Evolutionary conservation across 2,113 vertebrate species (phyloP).

Genomic region (Malurus cyaneus): DNA sequence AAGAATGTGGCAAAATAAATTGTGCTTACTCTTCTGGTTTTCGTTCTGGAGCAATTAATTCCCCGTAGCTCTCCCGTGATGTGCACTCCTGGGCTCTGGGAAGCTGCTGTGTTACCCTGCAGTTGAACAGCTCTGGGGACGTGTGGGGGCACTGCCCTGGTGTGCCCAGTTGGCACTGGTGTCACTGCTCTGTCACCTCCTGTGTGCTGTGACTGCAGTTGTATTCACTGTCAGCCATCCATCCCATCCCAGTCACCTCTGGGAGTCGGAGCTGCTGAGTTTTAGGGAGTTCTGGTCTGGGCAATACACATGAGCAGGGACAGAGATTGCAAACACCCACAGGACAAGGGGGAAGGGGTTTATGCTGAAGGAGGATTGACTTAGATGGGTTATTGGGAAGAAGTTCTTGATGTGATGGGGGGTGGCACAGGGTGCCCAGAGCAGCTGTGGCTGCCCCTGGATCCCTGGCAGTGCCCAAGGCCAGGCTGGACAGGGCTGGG

Average conservation of each 20-base stretch:
- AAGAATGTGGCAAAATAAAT: slow-evolving; percentile 55
- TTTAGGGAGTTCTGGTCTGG: not conserved
- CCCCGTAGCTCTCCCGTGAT: not conserved
- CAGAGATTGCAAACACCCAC: not conserved
- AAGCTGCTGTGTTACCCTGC: not conserved
- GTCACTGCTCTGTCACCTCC: not conserved
- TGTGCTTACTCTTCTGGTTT: slow-evolving; percentile 27
- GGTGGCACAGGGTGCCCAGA: not conserved
- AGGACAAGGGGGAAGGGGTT: not conserved
- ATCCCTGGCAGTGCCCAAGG: not conserved
- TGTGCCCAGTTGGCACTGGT: not conserved
- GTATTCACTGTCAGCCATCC: not conserved
- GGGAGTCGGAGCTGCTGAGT: not conserved
- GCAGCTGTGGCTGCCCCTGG: not conserved
- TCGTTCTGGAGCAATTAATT: not conserved
- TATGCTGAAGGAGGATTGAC: not conserved
- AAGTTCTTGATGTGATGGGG: not conserved
- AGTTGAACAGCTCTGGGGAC: not conserved
- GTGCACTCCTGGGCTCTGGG: not conserved
- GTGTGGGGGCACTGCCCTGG: not conserved
- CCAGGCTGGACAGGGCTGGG: not conserved
- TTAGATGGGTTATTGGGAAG: not conserved
- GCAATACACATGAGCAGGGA: not conserved
- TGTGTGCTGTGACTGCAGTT: rapidly evolving
- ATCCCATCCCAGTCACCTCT: not conserved